Base-by-base conservation (phyloP, 2,113 vertebrate species). In the Centrocercus urophasianus region DNA sequence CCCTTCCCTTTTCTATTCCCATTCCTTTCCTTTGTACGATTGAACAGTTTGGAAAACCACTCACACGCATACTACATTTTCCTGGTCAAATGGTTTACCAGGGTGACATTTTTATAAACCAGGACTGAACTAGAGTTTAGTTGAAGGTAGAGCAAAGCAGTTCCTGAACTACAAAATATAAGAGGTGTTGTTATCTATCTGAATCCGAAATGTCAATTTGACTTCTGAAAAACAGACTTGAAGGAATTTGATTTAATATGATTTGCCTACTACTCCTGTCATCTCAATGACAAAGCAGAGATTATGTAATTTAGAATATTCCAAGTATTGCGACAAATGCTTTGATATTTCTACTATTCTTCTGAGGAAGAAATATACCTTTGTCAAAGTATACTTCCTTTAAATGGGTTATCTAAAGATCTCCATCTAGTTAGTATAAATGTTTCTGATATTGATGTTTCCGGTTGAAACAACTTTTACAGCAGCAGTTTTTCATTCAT, bases 201-300 rank as follows among this genome's bases (percentile, higher is more conserved):
- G 42, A 87, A 54, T 50, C 21, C 34, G 38, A 78, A 93, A 88
- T 57, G 48, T 92, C 56, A 66, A 47, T 38, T 57, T 83, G 28
- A 56, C 69, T 83, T 85, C 66, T 56, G 25, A 86, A 83, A 91
- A 86, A 63, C 50, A 86, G 22, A 48, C 32, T 59, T 7, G 42
- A 87, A 89, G 10, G 28, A 13, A 38, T 91, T 85, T 77, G 48
- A 45, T 87, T 90, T 76, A 77, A 80, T 73, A 71, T 54, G 74
- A 93, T 63, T 85, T 92, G 36, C 67, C 80, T 93, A 54, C 32
- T 84, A 93, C 91, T 87, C 76, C 86, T 60, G 84, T 87, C 60
- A 69, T 67, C 60, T 92, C 36, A 21, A 20, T 88, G 78, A 83
- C 79, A 94, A 78, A 85, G 36, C n/a, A 90, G 71, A 94, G 48